Evolutionary conservation across 2,113 vertebrate genomes (phyloP).

Genomic region (Prunella himalayana): DNA sequence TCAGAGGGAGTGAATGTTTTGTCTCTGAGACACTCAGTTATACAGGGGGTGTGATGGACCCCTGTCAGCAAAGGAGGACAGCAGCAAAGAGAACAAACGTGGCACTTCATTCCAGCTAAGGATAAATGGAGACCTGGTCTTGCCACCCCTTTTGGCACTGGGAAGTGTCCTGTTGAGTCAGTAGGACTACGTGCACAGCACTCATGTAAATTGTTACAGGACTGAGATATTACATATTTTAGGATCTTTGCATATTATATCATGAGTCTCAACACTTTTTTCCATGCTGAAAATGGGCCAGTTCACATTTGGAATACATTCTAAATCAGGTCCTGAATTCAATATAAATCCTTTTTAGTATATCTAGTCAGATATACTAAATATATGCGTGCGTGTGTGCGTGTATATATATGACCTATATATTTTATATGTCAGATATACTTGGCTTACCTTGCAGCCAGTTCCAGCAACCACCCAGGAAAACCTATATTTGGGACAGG

Average conservation of each 20-base stretch:
- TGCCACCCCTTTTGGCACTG: background rate
- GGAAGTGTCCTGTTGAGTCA: background rate
- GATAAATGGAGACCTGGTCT: background rate
- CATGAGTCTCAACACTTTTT: background rate
- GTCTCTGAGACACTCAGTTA: slow-evolving; percentile 2
- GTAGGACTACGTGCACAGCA: background rate
- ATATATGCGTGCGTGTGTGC: background rate
- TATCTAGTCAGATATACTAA: background rate
- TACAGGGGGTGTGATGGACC: background rate
- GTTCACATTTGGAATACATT: background rate
- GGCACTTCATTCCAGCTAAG: background rate
- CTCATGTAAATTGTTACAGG: background rate
- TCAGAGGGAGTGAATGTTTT: background rate
- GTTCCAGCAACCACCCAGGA: background rate
- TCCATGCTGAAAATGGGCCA: background rate
- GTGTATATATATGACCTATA: background rate
- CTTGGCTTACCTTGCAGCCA: background rate
- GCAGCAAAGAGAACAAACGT: background rate
- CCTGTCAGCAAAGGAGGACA: background rate
- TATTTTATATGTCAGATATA: background rate
- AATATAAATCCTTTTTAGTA: background rate
- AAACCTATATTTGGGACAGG: background rate
- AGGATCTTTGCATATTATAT: background rate
- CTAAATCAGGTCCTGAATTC: background rate
- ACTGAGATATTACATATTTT: background rate